Percentiles rank a stretch among this genome's conserved stretches.
Evolutionary conservation across 2,797 vertebrate species (phyloP).

Genomic region (Botia kubotai): DNA sequence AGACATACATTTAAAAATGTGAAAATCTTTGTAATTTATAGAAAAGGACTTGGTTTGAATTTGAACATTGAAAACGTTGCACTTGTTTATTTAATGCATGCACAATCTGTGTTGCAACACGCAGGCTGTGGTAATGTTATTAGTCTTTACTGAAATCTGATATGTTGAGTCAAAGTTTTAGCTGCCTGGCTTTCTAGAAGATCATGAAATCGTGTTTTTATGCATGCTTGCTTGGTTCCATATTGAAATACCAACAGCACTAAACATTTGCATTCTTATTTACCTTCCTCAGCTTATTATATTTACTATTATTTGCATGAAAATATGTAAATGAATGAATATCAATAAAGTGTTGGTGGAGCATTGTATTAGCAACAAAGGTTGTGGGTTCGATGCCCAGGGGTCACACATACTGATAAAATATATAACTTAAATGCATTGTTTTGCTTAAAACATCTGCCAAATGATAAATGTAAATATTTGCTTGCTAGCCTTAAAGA

Average conservation of each 20-base stretch:
- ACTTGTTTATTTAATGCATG: background rate
- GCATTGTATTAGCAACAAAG: too few relatives aligned
- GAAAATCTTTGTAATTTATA: background rate
- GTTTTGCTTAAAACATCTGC: too few relatives aligned
- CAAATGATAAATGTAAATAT: background rate
- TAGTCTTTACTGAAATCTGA: background rate
- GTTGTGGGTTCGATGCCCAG: too few relatives aligned
- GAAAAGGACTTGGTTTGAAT: background rate
- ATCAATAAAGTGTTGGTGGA: too few relatives aligned
- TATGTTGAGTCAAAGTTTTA: background rate
- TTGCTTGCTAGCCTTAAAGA: background rate
- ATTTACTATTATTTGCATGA: too few relatives aligned
- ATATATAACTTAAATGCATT: too few relatives aligned
- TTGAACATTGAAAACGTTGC: background rate
- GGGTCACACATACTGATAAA: too few relatives aligned
- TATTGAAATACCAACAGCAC: background rate
- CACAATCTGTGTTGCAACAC: background rate
- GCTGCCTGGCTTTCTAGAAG: background rate
- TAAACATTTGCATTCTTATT: background rate
- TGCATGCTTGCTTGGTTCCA: background rate
- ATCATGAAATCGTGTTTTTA: background rate
- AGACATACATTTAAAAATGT: background rate
- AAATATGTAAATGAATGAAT: too few relatives aligned
- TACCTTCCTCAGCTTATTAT: background rate
- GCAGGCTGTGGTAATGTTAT: background rate